A percentile compares a stretch with the other conserved stretches of the same genome.
These are phyloP conservation scores for Uria lomvia DNA, from an alignment of 2,113 vertebrate species.

Conservation along the genomic window DNA sequence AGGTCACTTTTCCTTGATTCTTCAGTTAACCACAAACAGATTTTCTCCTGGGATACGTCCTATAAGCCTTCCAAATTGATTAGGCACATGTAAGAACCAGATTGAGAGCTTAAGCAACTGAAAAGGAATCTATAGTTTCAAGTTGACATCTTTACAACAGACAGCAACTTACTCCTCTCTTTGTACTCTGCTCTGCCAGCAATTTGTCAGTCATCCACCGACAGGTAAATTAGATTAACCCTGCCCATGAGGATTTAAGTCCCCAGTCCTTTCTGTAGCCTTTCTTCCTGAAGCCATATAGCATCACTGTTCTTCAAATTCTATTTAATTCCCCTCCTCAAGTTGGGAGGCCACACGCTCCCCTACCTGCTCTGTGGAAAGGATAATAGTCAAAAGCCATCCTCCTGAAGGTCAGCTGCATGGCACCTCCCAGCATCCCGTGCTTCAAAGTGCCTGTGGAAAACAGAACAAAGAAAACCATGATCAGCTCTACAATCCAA, in stretches of 20 bases:
- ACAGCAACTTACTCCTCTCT: not conserved
- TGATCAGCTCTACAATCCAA: not conserved
- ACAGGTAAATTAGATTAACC: not conserved
- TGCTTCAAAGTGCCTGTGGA: slow-evolving; percentile 76
- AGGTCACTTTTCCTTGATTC: not conserved
- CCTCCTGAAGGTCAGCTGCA: slow-evolving; percentile 93
- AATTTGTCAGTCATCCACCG: not conserved
- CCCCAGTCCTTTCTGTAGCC: not conserved
- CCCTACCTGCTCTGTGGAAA: slow-evolving; percentile 89
- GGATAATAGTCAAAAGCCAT: slow-evolving; percentile 97
- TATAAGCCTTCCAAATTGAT: not conserved
- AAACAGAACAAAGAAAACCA: not conserved
- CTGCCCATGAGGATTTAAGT: not conserved
- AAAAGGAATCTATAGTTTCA: not conserved
- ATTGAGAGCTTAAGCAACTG: not conserved
- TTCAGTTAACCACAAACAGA: not conserved
- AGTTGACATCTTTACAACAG: not conserved
- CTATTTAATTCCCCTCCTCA: not conserved
- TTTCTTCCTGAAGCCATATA: not conserved
- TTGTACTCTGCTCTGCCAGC: not conserved
- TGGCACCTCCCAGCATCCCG: slow-evolving; percentile 87
- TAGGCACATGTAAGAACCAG: not conserved
- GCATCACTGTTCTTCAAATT: not conserved
- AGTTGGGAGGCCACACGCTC: not conserved
- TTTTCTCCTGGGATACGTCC: not conserved